phyloP scores from a whole-genome alignment of 2,888 invertebrate genomes.

The Ectropis crepuscularia region DNA sequence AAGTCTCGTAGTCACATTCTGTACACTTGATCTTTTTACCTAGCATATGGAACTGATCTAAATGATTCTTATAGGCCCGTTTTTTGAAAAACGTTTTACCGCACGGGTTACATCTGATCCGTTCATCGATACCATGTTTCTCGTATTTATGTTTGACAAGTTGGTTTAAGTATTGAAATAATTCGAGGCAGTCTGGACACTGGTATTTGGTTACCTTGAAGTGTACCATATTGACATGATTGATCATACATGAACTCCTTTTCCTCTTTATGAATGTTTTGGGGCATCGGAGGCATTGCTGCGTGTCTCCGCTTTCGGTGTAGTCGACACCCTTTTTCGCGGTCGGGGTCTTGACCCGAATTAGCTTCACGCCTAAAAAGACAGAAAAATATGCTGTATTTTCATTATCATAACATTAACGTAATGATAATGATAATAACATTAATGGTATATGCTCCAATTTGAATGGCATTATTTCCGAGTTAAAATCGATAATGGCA shows the following conservation, averaged over 20 bases:
- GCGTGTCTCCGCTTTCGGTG: background rate
- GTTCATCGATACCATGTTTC: conserved; percentile 2
- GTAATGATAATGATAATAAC: too few species aligned
- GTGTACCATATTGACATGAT: conserved; percentile 1
- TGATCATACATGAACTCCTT: too few species aligned
- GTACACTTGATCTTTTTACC: conserved; percentile 48
- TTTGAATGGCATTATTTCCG: too few species aligned
- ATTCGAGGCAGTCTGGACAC: background rate
- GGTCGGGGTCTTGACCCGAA: background rate
- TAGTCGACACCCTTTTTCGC: background rate
- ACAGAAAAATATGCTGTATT: background rate
- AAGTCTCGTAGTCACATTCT: conserved; percentile 35
- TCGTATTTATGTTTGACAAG: conserved; percentile 7
- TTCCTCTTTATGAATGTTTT: background rate
- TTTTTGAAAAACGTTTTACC: conserved; percentile 4
- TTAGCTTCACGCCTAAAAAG: conserved; percentile 1
- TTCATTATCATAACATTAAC: too few species aligned
- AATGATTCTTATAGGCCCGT: background rate
- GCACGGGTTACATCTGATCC: conserved; percentile 27
- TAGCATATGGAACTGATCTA: background rate
- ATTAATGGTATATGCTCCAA: too few species aligned
- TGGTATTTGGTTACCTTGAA: conserved; percentile 1
- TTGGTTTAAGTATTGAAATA: background rate
- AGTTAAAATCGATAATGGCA: too few species aligned
- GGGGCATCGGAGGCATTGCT: conserved; percentile 7